These are phyloP conservation scores for Scopus umbretta DNA, from an alignment of 2,113 vertebrate genomes.

Conservation along the genomic window DNA sequence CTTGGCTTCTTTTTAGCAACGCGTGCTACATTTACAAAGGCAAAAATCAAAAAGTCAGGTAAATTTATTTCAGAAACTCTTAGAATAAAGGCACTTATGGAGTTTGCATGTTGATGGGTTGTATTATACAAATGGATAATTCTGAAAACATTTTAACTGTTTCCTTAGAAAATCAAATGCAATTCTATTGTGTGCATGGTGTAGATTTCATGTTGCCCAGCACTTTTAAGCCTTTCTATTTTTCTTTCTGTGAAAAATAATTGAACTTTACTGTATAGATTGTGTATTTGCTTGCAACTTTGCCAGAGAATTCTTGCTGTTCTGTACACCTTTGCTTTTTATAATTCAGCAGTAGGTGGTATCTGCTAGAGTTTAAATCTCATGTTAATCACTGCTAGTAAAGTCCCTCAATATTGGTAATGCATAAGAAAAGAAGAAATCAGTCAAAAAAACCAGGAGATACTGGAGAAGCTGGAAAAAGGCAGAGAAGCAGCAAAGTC, in stretches of 20 bases:
- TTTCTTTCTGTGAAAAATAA: not conserved
- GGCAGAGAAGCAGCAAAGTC: not conserved
- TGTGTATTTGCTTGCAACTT: not conserved
- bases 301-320: not conserved
- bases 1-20: not conserved
- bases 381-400: not conserved
- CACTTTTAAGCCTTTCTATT: not conserved
- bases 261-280: not conserved
- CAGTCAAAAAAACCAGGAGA: not conserved
- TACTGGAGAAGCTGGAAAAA: not conserved
- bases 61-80: not conserved
- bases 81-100: not conserved
- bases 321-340: conserved; percentile 47
- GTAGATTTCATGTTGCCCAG: not conserved
- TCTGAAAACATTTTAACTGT: not conserved
- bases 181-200: not conserved
- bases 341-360: conserved; percentile 40
- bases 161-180: not conserved
- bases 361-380: conserved; percentile 30
- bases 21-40: not conserved
- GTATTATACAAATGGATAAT: not conserved
- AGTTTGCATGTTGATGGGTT: not conserved
- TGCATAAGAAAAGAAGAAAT: not conserved
- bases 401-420: not conserved
- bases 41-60: not conserved